phyloP scores from a whole-genome alignment of 2,888 invertebrate species.

The Matsumyia berberina region DNA sequence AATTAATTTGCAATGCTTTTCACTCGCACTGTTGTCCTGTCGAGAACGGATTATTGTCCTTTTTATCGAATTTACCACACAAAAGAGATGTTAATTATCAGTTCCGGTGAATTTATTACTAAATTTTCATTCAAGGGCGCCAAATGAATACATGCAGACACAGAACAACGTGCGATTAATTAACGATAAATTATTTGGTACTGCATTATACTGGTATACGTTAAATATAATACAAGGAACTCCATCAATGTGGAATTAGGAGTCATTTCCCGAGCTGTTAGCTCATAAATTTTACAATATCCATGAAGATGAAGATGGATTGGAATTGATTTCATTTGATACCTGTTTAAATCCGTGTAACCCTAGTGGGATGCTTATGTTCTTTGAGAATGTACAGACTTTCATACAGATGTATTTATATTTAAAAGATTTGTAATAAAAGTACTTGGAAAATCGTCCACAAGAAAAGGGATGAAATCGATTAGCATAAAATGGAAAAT shows the following conservation, averaged over 20 bases:
- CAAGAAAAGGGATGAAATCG: neutral
- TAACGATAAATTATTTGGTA: neutral
- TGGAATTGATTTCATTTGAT: conserved; percentile 7
- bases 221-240: neutral
- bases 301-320: neutral
- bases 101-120: conserved; percentile 3
- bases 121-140: neutral
- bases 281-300: neutral
- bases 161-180: neutral
- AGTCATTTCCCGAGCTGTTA: neutral
- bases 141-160: neutral
- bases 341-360: neutral
- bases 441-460: conserved; percentile 6
- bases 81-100: conserved; percentile 29
- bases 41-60: conserved; percentile 26
- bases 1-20: conserved; percentile 53
- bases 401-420: no score
- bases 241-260: conserved; percentile 11
- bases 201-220: neutral
- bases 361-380: neutral
- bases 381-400: conserved; percentile 7
- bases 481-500: conserved; percentile 3
- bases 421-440: neutral
- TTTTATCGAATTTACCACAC: conserved; percentile 12
- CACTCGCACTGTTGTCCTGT: neutral